These are phyloP conservation scores for Lepus europaeus DNA, from an alignment of 2,113 vertebrate genomes.

Conservation along the genomic window DNA sequence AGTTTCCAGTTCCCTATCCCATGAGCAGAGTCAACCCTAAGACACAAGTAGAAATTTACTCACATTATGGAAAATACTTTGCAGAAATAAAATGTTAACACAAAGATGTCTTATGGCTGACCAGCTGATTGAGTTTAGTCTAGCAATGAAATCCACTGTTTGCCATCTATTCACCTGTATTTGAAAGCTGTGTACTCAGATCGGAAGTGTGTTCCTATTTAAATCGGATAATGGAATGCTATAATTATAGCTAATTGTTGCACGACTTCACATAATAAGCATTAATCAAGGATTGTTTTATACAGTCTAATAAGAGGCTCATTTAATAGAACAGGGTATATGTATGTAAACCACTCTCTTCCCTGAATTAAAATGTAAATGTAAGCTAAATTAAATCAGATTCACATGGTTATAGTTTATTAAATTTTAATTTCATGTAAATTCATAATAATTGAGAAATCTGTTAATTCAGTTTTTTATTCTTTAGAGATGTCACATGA, in stretches of 20 bases:
- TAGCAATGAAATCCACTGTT: not conserved
- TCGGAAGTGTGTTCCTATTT: not conserved
- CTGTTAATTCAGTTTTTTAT: not conserved
- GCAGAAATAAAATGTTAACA: conserved; percentile 28
- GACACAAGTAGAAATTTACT: not conserved
- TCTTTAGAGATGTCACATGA: not conserved
- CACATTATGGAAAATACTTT: not conserved
- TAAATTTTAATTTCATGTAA: conserved; percentile 13
- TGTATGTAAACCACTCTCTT: not conserved
- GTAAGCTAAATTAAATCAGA: not conserved
- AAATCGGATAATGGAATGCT: not conserved
- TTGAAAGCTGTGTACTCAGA: conserved; percentile 25
- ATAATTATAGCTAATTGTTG: conserved; percentile 6
- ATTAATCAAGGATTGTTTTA: conserved; percentile 61
- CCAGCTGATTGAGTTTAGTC: not conserved
- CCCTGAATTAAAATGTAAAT: conserved; percentile 20
- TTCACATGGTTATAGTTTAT: not conserved
- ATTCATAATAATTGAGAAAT: conserved; percentile 38
- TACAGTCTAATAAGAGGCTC: not conserved
- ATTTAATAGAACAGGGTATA: not conserved
- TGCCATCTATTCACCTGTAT: not conserved
- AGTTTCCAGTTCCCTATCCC: not conserved
- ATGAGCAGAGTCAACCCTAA: not conserved
- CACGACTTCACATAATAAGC: not conserved
- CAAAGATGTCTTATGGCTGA: not conserved